Evolutionary conservation across 2,797 vertebrate species (phyloP), one percentile per base, ranked within the genome.

Genomic region (Chelmon rostratus): DNA sequence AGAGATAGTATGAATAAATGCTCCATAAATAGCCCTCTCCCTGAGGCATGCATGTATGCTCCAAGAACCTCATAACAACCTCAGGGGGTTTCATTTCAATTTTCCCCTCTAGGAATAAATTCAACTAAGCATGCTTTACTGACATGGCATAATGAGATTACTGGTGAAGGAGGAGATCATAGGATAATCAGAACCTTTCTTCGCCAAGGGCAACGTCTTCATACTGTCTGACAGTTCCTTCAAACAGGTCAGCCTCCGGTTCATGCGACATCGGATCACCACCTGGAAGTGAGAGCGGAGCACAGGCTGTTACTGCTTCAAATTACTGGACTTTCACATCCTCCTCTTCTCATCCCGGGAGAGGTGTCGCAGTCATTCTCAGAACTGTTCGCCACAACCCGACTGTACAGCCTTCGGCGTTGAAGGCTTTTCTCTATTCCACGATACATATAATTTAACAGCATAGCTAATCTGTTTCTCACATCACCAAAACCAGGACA

Each of bases 191-290:
- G 42, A 77, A 92, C 90, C 88, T 89, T 78, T 87, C 47, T 81
- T 72, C 59, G 65, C 74, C 25, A 38, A 33, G 10, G 81, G 42
- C 38, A 1, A 52, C n/a, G 25, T 82, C 85, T 68, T 86, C 58
- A 73, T 54, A 42, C 33, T 46, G 23, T 59, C 81, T 28, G 78
- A 49, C 58, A 88, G 68, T 23, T 87, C 79, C 84, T 84, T 92
- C 69, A 95, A 58, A 59, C 56, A 79, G 38, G 49, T 61, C 54
- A 94, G 90, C 65, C 93, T 94, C 8, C 73, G 83, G 10, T 89
- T 88, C 89, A 94, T 82, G 25, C 94, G 95, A 65, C 91, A 88
- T 13, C 66, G 92, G 49, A 94, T 91, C 84, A 94, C 82, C 0
- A 95, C 88, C 96, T 96, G 80, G 50, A 82, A 68, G 28, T 11